Percentiles rank a stretch among this genome's conserved stretches.
phyloP scores from a whole-genome alignment of 35 echinoderm and acorn worm species.

The Holothuria glaberrima region DNA sequence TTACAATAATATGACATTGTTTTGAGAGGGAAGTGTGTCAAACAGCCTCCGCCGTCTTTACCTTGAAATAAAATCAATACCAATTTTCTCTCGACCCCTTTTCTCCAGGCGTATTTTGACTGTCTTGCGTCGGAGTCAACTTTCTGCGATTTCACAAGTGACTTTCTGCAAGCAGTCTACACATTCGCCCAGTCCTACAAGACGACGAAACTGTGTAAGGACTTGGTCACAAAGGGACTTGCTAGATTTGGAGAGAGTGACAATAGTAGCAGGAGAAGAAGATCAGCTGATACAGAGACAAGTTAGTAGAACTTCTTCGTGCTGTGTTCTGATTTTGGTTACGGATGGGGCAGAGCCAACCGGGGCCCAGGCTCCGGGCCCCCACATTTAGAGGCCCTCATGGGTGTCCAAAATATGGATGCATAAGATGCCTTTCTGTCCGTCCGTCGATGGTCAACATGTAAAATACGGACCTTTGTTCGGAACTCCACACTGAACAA shows the following conservation, averaged over 20 bases:
- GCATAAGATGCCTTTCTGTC: too few relatives aligned
- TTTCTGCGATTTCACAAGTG: constrained; percentile 30
- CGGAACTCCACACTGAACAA: too few relatives aligned
- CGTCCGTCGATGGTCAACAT: too few relatives aligned
- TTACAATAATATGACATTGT: too few relatives aligned
- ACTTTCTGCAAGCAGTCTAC: constrained; percentile 41
- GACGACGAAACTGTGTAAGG: constrained; percentile 31
- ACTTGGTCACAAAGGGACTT: background rate
- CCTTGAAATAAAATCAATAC: background rate
- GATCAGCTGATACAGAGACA: background rate
- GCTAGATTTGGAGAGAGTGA: constrained; percentile 23
- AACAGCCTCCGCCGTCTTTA: too few relatives aligned
- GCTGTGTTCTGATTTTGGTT: background rate
- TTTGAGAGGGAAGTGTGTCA: too few relatives aligned
- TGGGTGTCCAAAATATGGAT: too few relatives aligned
- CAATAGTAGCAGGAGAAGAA: constrained; percentile 10
- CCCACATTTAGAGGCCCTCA: too few relatives aligned
- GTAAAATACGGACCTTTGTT: too few relatives aligned
- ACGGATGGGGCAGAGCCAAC: background rate
- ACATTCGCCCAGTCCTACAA: constrained; percentile 42
- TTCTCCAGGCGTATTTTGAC: constrained; percentile 31
- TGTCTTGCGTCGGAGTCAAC: constrained; percentile 35
- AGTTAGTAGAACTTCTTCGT: background rate
- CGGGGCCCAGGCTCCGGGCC: too few relatives aligned
- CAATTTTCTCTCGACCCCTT: background rate